Evolutionary conservation across 2,888 invertebrate genomes (phyloP).

Genomic region (Andrena flavipes): DNA sequence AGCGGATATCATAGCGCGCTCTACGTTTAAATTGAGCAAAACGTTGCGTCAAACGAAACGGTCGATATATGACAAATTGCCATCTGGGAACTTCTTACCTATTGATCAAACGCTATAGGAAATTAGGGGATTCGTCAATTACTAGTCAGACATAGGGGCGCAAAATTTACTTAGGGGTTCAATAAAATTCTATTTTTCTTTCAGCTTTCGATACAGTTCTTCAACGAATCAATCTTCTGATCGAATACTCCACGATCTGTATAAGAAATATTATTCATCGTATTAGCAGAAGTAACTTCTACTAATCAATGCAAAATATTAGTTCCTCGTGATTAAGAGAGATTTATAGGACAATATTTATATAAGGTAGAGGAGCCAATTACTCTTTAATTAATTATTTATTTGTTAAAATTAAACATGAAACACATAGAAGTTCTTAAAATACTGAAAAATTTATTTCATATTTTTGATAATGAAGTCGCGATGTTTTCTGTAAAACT

Average conservation of each 20-base stretch:
- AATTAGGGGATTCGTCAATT: background rate
- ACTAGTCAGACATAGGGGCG: background rate
- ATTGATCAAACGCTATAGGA: background rate
- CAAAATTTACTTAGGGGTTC: background rate
- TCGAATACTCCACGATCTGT: background rate
- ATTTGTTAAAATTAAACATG: too few relatives aligned
- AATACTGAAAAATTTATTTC: too few relatives aligned
- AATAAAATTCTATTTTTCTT: background rate
- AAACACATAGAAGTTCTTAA: too few relatives aligned
- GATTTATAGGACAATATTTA: too few relatives aligned
- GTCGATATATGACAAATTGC: constrained; percentile 29
- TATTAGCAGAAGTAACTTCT: background rate
- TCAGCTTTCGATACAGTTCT: background rate
- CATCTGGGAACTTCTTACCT: background rate
- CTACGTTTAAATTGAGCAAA: constrained; percentile 16
- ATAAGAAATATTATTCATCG: too few relatives aligned
- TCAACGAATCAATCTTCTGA: background rate
- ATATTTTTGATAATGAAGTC: too few relatives aligned
- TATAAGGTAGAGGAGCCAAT: too few relatives aligned
- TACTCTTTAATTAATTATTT: too few relatives aligned
- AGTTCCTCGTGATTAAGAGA: too few relatives aligned
- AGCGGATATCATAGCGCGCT: constrained; percentile 43
- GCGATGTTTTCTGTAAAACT: too few relatives aligned
- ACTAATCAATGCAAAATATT: too few relatives aligned
- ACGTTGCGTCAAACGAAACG: background rate